Conservation (phyloP, 2,113 vertebrate genomes). For the Machaerirhynchus nigripectus region DNA sequence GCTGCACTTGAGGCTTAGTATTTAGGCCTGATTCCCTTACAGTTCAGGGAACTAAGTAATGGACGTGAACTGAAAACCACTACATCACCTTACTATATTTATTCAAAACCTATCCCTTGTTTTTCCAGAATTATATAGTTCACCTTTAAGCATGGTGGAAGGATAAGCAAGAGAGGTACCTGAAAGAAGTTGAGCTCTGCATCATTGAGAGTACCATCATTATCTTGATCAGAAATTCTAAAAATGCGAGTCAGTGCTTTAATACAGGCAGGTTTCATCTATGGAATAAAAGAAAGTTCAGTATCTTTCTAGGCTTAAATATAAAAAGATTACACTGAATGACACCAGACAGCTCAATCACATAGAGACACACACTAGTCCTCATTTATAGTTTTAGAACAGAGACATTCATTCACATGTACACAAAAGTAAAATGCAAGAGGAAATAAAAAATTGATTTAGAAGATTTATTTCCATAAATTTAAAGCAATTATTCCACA, state of each 20-base stretch:
- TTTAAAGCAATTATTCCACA: background rate
- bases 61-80: no score
- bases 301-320: background rate
- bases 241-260: conserved; percentile 97
- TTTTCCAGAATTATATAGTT: background rate
- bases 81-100: background rate
- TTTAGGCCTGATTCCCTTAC: background rate
- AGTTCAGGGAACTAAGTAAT: background rate
- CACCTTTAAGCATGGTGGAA: background rate
- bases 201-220: conserved; percentile 96
- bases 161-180: conserved; percentile 64
- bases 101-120: background rate
- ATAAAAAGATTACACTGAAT: background rate
- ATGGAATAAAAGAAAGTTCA: conserved; percentile 32
- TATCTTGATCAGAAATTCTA: conserved; percentile 97
- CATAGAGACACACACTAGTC: background rate
- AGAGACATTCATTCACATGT: background rate
- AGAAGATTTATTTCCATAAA: background rate
- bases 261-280: conserved; percentile 95
- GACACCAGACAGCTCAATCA: background rate
- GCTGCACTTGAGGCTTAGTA: background rate
- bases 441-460: background rate
- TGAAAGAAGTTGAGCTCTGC: conserved; percentile 98
- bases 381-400: background rate
- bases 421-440: background rate